Evolutionary conservation across 2,113 vertebrate genomes (phyloP).

Genomic region (Merops nubicus): DNA sequence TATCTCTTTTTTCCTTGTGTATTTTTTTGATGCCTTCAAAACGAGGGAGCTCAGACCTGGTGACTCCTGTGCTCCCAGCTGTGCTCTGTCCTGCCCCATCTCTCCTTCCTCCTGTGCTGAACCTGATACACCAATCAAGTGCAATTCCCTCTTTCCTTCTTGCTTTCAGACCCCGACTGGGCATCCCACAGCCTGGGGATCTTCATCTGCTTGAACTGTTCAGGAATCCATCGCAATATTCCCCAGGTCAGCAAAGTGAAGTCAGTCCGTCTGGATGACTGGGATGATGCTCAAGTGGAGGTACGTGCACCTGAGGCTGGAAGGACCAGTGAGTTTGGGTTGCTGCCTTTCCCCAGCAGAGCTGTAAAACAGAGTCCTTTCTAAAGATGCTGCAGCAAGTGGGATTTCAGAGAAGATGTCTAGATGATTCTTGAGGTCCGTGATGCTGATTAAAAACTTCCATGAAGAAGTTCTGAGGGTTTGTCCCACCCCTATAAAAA

Average conservation of each 20-base stretch:
- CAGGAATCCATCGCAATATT: constrained; percentile 90
- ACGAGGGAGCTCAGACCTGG: no score
- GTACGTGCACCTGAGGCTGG: constrained; percentile 39
- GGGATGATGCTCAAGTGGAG: constrained; percentile 92
- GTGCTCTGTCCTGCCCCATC: background rate
- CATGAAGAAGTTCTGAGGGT: background rate
- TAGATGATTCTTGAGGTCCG: fast-evolving
- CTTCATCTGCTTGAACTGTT: constrained; percentile 93
- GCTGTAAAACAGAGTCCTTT: background rate
- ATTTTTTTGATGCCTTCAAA: background rate
- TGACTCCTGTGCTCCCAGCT: background rate
- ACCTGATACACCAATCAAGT: background rate
- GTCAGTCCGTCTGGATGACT: constrained; percentile 87
- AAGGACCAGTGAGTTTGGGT: background rate
- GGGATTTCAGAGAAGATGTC: fast-evolving
- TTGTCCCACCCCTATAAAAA: background rate
- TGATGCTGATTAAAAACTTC: background rate
- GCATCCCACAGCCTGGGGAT: constrained; percentile 92
- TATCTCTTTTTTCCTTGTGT: fast-evolving
- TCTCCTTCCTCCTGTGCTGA: background rate
- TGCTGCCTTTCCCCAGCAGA: background rate
- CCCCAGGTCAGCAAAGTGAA: constrained; percentile 93
- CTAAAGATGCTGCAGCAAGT: fast-evolving
- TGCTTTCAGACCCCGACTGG: constrained; percentile 91
- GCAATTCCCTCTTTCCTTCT: background rate